Evolutionary conservation across 2,888 invertebrate genomes (phyloP), one percentile per base, ranked within the genome.

Genomic region (Drosophila ezoana): DNA sequence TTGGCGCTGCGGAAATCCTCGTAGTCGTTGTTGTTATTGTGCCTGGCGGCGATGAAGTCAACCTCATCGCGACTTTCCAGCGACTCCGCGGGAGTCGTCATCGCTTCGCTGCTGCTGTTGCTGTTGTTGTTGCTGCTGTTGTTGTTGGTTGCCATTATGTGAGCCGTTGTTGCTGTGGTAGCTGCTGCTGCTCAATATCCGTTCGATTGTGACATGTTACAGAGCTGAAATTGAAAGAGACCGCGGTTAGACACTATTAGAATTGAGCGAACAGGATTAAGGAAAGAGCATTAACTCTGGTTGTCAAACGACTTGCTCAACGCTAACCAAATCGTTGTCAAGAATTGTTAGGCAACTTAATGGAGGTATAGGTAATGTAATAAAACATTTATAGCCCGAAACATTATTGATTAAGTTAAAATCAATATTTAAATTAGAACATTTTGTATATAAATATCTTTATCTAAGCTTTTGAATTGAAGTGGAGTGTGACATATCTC

Each of bases 61-160:
- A 92, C 91, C 83, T 91, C 92, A 86, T 92, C 92, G 33, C 76
- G 70, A 51, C 82, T 66, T 38, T 72, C 73, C 41, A 60, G 32
- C 41, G 47, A 16, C 45, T 72, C 63, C 0, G 11, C 20, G 3
- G 51, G 41, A 57, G 43, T 41, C 28, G 53, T 43, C 71, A 61
- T 65, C 16, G 52, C 59, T 16, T 51, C 70, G 54, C 37, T 66
- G 53, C 45, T 64, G 48, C 43, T 60, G 43, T 23, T 72, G 43
- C 45, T 79, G 52, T 41, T 76, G 49, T 28, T 67, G 56, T 43
- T 78, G 57, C n/a, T 72, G 43, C 45, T 79, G 52, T 41, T 76
- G 49, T 28, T 67, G 56, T 43, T 78, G 57, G 56, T 18, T 52
- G 73, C 69, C 85, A 81, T 85, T 23, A 1, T 51, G 43, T 40